Evolutionary conservation across 2,888 invertebrate species (phyloP).

Genomic region (Magallana nippona): DNA sequence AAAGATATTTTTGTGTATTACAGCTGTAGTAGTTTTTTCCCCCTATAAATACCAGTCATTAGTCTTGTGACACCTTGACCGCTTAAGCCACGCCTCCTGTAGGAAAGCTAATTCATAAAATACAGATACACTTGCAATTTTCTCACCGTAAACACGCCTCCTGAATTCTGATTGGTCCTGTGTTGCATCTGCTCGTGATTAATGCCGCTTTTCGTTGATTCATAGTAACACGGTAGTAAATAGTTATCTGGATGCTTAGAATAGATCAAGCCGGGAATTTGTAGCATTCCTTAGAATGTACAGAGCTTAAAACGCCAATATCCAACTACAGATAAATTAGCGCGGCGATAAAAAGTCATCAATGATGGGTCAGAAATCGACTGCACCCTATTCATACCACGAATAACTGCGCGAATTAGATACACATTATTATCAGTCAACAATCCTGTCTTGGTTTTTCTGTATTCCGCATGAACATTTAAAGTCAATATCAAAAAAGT

Average conservation of each 20-base stretch:
- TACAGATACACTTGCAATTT: constrained; percentile 2
- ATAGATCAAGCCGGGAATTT: constrained; percentile 30
- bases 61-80: constrained; percentile 33
- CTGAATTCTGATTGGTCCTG: neutral
- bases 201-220: constrained; percentile 24
- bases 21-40: constrained; percentile 21
- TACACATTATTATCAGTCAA: neutral
- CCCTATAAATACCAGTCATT: constrained; percentile 20
- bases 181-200: neutral
- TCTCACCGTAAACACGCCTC: constrained; percentile 25
- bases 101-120: constrained; percentile 11
- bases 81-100: neutral
- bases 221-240: constrained; percentile 35
- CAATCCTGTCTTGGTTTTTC: too few relatives aligned
- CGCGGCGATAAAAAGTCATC: neutral
- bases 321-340: constrained; percentile 16
- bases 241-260: constrained; percentile 29
- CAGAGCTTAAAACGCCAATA: neutral
- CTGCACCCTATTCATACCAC: constrained; percentile 4
- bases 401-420: neutral
- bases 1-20: constrained; percentile 26
- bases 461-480: too few relatives aligned
- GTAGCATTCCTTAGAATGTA: constrained; percentile 11
- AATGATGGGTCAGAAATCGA: neutral
- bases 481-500: too few relatives aligned